Base-by-base conservation (phyloP, 2,797 vertebrate species). In the Schizopygopsis malacanthus region DNA sequence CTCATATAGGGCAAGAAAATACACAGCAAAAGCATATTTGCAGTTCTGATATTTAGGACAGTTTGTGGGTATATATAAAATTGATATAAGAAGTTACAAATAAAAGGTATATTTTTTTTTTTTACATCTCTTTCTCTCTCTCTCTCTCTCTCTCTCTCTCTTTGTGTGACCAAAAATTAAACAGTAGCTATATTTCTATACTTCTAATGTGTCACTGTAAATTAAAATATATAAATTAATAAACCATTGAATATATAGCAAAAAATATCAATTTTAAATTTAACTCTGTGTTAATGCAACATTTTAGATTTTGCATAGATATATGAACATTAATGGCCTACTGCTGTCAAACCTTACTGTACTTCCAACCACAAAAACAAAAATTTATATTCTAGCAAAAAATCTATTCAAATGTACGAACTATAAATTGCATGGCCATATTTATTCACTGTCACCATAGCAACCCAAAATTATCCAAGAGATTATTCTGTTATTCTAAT, bases 381-480 rank as follows among this genome's bases (percentile, higher is more conserved):
- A 89, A 73, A 93, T 91, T 85, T 92, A 92, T 90, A 90, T 84
- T 83, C 85, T 70, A 88, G 89, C 86, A 81, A 91, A 90, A 85
- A 91, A 81, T 86, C 85, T 88, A 90, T 87, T 87, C 87, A 89
- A 87, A 91, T 76, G 78, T 43, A 86, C 90, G 90, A 94, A 92
- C 93, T 91, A 95, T 93, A 89, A 90, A 93, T 93, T 88, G 89
- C 84, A 85, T 37, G 52, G 82, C 28, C 90, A 91, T 92, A 92
- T 94, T 93, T 92, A 93, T 92, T 93, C 92, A 89, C 91, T 72
- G 92, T 93, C 88, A 89, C 91, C 90, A 93, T 89, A 87, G 92
- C 90, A 93, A 94, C 87, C 75, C 79, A 25, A 16, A 90, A 89
- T 90, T 87, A 92, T 87, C 56, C 73, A 20, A 79, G n/a, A 86